These are phyloP conservation scores for Mycalesis mineus DNA, from an alignment of 2,888 invertebrate genomes.

Conservation along the genomic window DNA sequence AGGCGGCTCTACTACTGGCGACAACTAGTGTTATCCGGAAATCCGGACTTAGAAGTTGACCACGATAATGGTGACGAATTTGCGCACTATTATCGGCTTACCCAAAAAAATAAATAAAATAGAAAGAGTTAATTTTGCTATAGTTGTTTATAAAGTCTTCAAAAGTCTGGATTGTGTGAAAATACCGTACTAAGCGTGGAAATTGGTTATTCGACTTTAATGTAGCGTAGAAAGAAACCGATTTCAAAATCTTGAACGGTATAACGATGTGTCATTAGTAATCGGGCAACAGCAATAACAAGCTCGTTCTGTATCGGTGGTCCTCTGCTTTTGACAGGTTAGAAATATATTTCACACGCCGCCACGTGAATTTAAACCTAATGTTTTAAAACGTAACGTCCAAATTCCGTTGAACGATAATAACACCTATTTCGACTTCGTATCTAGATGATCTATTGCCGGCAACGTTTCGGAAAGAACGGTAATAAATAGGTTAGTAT, in stretches of 20 bases:
- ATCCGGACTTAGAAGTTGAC: too few species aligned
- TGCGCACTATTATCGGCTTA: too few species aligned
- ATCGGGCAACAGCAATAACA: slow-evolving; percentile 14
- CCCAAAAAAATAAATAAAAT: too few species aligned
- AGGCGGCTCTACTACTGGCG: too few species aligned
- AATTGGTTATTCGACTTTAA: not conserved
- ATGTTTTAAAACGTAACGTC: not conserved
- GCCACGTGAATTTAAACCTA: not conserved
- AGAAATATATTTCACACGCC: slow-evolving; percentile 11
- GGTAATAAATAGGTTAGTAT: slow-evolving; percentile 4
- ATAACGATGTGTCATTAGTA: slow-evolving; percentile 17
- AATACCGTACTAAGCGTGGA: not conserved
- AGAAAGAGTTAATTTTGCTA: too few species aligned
- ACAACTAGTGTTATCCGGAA: too few species aligned
- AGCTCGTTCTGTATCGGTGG: slow-evolving; percentile 8
- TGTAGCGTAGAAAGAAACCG: slow-evolving; percentile 1
- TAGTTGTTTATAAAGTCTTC: too few species aligned
- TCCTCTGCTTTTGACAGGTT: slow-evolving; percentile 22
- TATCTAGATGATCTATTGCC: slow-evolving; percentile 22
- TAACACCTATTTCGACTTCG: not conserved
- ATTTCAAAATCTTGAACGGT: slow-evolving; percentile 6
- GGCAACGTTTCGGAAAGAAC: slow-evolving; percentile 13
- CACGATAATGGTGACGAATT: too few species aligned
- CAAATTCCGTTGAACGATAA: not conserved
- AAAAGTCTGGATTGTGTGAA: not conserved